A percentile compares a stretch with the other conserved stretches of the same genome.
phyloP scores from a whole-genome alignment of 2,888 invertebrate genomes.

The Ectropis crepuscularia region DNA sequence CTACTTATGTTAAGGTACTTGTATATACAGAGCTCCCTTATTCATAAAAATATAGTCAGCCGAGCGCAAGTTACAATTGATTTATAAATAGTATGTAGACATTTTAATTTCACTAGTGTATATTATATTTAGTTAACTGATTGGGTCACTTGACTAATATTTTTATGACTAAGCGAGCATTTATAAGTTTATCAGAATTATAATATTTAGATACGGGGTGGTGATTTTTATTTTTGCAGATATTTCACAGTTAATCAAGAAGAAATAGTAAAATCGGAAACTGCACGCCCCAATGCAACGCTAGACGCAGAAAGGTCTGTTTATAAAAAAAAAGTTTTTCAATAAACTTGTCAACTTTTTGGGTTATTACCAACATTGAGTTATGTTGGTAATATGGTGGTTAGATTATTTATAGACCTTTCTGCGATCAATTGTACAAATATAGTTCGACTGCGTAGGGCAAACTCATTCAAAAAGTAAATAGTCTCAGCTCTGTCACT shows the following conservation, averaged over 20 bases:
- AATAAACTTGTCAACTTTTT: no score
- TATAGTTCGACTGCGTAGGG: no score
- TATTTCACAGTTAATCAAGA: conserved; percentile 23
- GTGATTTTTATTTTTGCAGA: conserved; percentile 15
- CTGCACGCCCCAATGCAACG: not conserved
- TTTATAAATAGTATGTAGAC: conserved; percentile 31
- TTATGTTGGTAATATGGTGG: no score
- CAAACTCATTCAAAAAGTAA: no score
- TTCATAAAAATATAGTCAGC: conserved; percentile 32
- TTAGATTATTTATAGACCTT: no score
- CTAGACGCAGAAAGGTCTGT: not conserved
- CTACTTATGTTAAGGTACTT: conserved; percentile 29
- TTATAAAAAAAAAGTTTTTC: not conserved
- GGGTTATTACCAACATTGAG: no score
- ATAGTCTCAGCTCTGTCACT: no score
- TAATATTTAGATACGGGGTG: conserved; percentile 15
- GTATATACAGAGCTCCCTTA: conserved; percentile 36
- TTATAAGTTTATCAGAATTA: conserved; percentile 8
- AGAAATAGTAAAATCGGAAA: conserved; percentile 6
- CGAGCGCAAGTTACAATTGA: conserved; percentile 29
- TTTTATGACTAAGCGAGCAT: conserved; percentile 38
- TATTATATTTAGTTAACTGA: conserved; percentile 27
- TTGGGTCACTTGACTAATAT: conserved; percentile 24
- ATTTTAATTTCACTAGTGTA: conserved; percentile 32
- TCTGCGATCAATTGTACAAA: no score